Conservation (phyloP, 2,113 vertebrate species). For the Pionites leucogaster region DNA sequence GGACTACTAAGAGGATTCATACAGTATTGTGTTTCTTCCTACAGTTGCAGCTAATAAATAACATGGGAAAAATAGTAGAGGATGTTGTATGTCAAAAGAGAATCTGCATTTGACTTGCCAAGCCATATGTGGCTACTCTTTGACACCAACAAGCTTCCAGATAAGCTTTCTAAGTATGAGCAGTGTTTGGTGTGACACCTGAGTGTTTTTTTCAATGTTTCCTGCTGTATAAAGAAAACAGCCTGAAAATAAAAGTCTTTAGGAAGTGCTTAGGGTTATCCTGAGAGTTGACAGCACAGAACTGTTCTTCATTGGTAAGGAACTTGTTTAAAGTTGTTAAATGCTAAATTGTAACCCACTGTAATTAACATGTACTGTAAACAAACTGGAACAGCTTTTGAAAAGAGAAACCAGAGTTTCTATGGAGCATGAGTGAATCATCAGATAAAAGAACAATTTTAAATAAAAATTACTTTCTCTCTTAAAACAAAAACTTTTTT, state of each 20-base stretch:
- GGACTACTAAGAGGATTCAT: neutral
- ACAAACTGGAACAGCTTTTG: neutral
- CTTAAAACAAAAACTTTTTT: neutral
- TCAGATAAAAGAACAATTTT: neutral
- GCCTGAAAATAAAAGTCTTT: neutral
- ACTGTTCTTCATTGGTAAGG: neutral
- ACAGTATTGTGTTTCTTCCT: neutral
- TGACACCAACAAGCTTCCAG: neutral
- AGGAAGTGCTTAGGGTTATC: neutral
- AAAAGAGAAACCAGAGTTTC: neutral
- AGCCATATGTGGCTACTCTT: neutral
- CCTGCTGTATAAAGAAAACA: neutral
- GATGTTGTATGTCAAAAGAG: neutral
- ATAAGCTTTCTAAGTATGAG: neutral
- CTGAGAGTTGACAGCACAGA: neutral
- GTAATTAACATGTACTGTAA: neutral
- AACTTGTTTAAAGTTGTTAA: neutral
- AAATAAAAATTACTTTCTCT: neutral
- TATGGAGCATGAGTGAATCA: neutral
- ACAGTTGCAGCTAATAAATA: neutral
- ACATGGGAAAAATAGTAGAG: neutral
- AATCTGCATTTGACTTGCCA: neutral
- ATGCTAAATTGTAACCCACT: neutral
- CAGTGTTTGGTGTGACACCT: neutral
- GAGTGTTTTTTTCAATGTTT: neutral